These are phyloP conservation scores for Sphinx pinastri DNA, from an alignment of 2,888 invertebrate species.

Conservation along the genomic window DNA sequence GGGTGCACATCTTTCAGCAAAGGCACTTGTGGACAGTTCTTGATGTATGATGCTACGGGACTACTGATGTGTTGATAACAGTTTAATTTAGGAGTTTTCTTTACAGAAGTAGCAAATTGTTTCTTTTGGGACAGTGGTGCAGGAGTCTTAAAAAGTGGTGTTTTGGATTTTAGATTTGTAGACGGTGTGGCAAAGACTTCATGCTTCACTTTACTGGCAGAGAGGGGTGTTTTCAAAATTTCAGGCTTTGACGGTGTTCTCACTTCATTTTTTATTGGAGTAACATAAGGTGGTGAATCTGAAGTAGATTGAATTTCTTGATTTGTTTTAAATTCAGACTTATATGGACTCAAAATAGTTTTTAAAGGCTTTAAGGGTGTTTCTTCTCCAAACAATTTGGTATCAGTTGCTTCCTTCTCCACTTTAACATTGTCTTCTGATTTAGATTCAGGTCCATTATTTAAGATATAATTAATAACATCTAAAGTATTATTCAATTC, in stretches of 20 bases:
- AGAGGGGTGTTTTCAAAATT: conserved; percentile 39
- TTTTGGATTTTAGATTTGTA: conserved; percentile 23
- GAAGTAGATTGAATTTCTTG: conserved; percentile 3
- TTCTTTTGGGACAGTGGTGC: conserved; percentile 49
- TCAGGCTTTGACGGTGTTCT: conserved; percentile 32
- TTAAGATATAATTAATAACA: conserved; percentile 61
- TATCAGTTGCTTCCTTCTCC: conserved; percentile 24
- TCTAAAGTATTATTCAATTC: conserved; percentile 63
- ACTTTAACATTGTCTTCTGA: conserved; percentile 27
- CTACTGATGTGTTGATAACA: conserved; percentile 65
- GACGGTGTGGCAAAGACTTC: conserved; percentile 30
- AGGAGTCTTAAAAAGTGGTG: conserved; percentile 58
- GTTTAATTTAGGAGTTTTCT: conserved; percentile 54
- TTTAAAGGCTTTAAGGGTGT: background rate
- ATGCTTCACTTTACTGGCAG: conserved; percentile 35
- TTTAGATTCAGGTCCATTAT: conserved; percentile 48
- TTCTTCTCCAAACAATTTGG: conserved; percentile 26
- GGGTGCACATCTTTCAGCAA: conserved; percentile 62
- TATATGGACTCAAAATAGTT: conserved; percentile 13
- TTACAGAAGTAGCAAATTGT: conserved; percentile 44
- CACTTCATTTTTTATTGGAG: conserved; percentile 44
- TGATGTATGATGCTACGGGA: conserved; percentile 72
- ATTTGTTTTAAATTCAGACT: background rate
- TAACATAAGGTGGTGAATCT: conserved; percentile 32
- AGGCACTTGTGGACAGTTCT: conserved; percentile 61